Evolutionary conservation across 2,797 vertebrate genomes (phyloP).

Genomic region (Cuniculus paca): DNA sequence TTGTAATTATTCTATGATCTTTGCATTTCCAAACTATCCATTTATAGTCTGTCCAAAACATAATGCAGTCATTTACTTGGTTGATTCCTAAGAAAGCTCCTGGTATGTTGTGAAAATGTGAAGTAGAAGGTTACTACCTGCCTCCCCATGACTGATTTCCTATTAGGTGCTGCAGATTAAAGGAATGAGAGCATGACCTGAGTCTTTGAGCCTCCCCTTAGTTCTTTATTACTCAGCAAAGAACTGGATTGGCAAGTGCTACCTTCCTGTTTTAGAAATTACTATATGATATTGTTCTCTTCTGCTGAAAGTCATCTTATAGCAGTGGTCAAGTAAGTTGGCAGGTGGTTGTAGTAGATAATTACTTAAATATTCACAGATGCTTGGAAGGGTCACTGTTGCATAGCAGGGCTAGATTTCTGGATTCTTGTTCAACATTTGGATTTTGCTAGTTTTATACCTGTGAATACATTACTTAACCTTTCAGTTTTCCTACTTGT

Average conservation of each 20-base stretch:
- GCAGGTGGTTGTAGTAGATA: background rate
- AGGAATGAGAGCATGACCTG: constrained; percentile 3
- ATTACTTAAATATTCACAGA: constrained; percentile 44
- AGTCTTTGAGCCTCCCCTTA: background rate
- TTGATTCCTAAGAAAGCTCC: constrained; percentile 36
- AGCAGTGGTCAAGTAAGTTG: constrained; percentile 20
- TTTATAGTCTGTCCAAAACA: constrained; percentile 34
- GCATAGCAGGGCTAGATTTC: background rate
- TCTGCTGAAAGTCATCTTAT: constrained; percentile 40
- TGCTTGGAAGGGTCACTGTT: background rate
- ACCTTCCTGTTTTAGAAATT: constrained; percentile 1
- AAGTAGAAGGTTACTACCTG: constrained; percentile 31
- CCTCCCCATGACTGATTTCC: constrained; percentile 4
- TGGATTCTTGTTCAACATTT: background rate
- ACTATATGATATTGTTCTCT: background rate
- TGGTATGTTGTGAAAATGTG: constrained; percentile 30
- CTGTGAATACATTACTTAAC: background rate
- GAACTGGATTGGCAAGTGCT: background rate
- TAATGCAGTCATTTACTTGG: constrained; percentile 48
- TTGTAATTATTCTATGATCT: constrained; percentile 31
- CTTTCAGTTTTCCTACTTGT: background rate
- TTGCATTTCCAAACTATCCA: constrained; percentile 9
- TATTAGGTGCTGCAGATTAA: background rate
- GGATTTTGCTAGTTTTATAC: constrained; percentile 24
- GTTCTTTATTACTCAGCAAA: background rate